Percentiles rank a stretch among this genome's conserved stretches.
phyloP scores from a whole-genome alignment of 2,797 vertebrate species.

The Molossus alvarezi region DNA sequence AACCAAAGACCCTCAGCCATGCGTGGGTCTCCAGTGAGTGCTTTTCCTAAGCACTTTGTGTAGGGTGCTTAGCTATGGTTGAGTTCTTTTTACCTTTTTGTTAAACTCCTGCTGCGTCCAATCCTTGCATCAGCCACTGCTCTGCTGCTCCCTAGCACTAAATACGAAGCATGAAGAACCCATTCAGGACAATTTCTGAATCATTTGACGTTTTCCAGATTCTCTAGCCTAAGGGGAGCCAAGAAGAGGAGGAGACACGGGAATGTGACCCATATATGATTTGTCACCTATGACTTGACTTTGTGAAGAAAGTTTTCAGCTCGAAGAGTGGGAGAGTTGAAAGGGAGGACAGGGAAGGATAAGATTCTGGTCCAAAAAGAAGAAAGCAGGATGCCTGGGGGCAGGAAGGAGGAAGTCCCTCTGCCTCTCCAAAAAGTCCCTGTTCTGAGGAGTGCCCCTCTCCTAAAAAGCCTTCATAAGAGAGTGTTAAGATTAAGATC shows the following conservation, averaged over 20 bases:
- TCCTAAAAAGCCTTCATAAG: neutral
- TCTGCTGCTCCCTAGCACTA: conserved; percentile 68
- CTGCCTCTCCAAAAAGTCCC: conserved; percentile 53
- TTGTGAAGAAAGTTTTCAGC: conserved; percentile 84
- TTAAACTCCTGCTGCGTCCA: neutral
- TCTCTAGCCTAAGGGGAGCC: conserved; percentile 67
- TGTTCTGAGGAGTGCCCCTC: neutral
- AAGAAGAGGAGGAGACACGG: conserved; percentile 74
- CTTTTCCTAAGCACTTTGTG: neutral
- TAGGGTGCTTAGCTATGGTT: neutral
- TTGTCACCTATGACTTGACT: conserved; percentile 83
- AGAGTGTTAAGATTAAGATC: conserved; percentile 57
- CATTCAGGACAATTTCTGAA: conserved; percentile 80
- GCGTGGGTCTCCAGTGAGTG: neutral
- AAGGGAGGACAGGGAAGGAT: conserved; percentile 60
- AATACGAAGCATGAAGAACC: conserved; percentile 67
- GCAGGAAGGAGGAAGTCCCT: neutral
- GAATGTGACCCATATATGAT: conserved; percentile 83
- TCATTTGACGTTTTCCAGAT: conserved; percentile 81
- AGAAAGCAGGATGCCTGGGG: neutral
- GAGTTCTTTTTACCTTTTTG: neutral
- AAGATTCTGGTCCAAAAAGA: conserved; percentile 59
- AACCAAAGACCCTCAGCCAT: neutral
- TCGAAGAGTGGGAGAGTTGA: conserved; percentile 48
- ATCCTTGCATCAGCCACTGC: conserved; percentile 63